Evolutionary conservation across 2,113 vertebrate species (phyloP).

Genomic region (Neomonachus schauinslandi): DNA sequence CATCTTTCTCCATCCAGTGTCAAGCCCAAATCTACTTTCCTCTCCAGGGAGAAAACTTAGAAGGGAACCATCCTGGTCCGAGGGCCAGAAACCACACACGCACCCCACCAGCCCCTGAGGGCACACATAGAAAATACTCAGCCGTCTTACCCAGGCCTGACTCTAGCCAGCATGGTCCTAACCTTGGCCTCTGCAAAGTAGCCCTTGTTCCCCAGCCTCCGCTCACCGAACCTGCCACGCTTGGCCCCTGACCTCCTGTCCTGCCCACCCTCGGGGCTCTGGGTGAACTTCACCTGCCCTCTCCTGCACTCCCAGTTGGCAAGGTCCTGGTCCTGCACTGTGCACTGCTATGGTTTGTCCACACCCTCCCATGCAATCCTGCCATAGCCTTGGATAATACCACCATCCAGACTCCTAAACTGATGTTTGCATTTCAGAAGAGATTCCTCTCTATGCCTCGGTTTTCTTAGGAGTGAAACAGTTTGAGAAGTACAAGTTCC

Average conservation of each 20-base stretch:
- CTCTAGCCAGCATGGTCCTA: background rate
- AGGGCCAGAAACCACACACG: background rate
- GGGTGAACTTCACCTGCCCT: background rate
- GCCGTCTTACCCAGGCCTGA: background rate
- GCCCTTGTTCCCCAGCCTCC: background rate
- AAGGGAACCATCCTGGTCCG: background rate
- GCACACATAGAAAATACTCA: background rate
- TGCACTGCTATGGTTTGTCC: background rate
- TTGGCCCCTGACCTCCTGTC: background rate
- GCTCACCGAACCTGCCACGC: background rate
- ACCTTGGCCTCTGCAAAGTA: background rate
- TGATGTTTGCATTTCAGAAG: background rate
- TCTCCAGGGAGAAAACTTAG: background rate
- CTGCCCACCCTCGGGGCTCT: background rate
- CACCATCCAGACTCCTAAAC: background rate
- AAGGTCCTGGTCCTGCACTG: background rate
- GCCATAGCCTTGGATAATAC: accelerated
- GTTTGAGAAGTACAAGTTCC: background rate
- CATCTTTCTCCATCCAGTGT: background rate
- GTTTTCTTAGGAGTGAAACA: background rate
- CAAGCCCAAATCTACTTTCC: background rate
- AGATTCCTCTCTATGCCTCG: background rate
- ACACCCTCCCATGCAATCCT: background rate
- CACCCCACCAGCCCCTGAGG: background rate
- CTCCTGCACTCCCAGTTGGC: background rate